Percentiles rank a stretch among this genome's conserved stretches.
These are phyloP conservation scores for Diaprepes abbreviatus DNA, from an alignment of 2,888 invertebrate genomes.

Conservation along the genomic window DNA sequence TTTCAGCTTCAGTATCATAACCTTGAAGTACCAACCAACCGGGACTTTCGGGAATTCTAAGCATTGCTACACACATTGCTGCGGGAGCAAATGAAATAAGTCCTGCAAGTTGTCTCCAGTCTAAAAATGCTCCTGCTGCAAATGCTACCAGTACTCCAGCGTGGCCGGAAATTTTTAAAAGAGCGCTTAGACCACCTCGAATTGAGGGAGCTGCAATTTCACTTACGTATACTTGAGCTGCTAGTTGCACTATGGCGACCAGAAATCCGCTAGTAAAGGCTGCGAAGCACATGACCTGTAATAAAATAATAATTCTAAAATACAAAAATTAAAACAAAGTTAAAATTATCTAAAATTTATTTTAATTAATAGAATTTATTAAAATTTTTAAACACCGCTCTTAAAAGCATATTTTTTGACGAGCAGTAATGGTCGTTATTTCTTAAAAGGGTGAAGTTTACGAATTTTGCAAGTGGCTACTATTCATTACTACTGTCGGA, in stretches of 20 bases:
- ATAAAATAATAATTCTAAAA: no score
- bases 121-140: constrained; percentile 84
- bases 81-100: constrained; percentile 85
- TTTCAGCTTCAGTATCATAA: constrained; percentile 80
- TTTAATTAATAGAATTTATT: no score
- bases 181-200: constrained; percentile 87
- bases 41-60: constrained; percentile 91
- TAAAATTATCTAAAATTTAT: no score
- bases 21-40: constrained; percentile 85
- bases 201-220: constrained; percentile 91
- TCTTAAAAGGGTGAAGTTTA: no score
- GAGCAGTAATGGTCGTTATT: no score
- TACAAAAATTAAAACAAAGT: no score
- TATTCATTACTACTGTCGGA: no score
- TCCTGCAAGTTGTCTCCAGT: constrained; percentile 88
- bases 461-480: no score
- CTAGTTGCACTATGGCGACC: constrained; percentile 66
- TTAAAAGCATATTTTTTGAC: no score
- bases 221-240: constrained; percentile 83
- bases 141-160: constrained; percentile 88
- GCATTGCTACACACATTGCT: constrained; percentile 80
- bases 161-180: constrained; percentile 88
- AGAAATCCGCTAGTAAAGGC: constrained; percentile 83
- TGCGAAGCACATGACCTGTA: constrained; percentile 81
- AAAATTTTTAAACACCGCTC: no score